Conservation (phyloP, 2,797 vertebrate species). For the Karalla daura region DNA sequence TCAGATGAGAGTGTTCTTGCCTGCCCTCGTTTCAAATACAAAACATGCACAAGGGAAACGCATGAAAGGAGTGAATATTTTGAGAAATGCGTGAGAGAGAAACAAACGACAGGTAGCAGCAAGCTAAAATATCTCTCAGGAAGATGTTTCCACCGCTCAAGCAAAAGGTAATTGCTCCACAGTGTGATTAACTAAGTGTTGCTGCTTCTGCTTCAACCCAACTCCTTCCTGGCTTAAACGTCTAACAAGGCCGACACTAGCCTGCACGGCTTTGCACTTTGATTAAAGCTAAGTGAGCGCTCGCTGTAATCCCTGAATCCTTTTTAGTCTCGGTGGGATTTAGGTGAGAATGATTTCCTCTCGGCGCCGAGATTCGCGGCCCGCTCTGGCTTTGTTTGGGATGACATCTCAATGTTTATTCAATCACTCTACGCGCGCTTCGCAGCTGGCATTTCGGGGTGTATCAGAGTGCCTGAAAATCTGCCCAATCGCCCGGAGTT, state of each 20-base stretch:
- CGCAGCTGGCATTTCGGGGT: constrained; percentile 22
- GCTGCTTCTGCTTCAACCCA: constrained; percentile 5
- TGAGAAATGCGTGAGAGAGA: constrained; percentile 16
- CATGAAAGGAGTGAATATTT: constrained; percentile 30
- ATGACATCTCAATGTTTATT: constrained; percentile 65
- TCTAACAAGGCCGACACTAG: constrained; percentile 60
- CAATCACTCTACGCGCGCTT: constrained; percentile 36
- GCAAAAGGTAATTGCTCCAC: constrained; percentile 39
- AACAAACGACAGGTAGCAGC: background rate
- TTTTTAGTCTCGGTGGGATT: constrained; percentile 74
- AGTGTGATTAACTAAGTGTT: constrained; percentile 46
- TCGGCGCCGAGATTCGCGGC: constrained; percentile 54
- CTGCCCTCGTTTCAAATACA: constrained; percentile 45
- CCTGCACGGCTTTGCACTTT: constrained; percentile 67
- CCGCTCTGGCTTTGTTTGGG: constrained; percentile 54
- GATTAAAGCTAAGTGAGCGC: constrained; percentile 78
- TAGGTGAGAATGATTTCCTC: constrained; percentile 75
- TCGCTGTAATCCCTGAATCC: constrained; percentile 75
- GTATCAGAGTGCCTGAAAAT: constrained; percentile 33
- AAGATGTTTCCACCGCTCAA: constrained; percentile 33
- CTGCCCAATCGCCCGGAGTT: constrained; percentile 24
- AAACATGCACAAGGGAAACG: constrained; percentile 31
- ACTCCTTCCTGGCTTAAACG: constrained; percentile 38
- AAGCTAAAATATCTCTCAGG: constrained; percentile 8
- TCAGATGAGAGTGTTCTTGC: constrained; percentile 35